Evolutionary conservation across 2,888 invertebrate genomes (phyloP).

Genomic region (Diabrotica balteata): DNA sequence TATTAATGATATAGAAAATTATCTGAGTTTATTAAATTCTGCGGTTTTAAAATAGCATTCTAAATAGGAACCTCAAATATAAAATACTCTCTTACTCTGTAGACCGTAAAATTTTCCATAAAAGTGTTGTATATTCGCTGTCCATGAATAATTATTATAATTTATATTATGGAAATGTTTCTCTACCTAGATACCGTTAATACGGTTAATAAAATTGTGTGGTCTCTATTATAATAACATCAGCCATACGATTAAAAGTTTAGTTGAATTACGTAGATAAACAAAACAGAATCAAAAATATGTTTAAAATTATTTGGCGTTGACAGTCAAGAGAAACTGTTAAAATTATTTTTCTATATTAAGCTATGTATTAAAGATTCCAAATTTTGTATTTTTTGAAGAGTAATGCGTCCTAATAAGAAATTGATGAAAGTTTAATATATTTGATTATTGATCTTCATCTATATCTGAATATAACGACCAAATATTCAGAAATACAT

Average conservation of each 20-base stretch:
- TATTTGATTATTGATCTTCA: too few species aligned
- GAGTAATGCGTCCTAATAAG: too few species aligned
- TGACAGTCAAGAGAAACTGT: too few species aligned
- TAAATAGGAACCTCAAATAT: slow-evolving; percentile 24
- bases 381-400: too few species aligned
- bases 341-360: too few species aligned
- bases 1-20: slow-evolving; percentile 14
- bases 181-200: slow-evolving; percentile 25
- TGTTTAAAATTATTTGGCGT: too few species aligned
- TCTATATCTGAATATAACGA: too few species aligned
- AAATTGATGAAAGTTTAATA: too few species aligned
- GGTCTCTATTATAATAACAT: slow-evolving; percentile 20
- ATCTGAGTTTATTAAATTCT: slow-evolving; percentile 21
- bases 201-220: slow-evolving; percentile 29
- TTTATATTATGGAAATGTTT: slow-evolving; percentile 26
- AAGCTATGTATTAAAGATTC: too few species aligned
- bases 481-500: too few species aligned
- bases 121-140: slow-evolving; percentile 23
- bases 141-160: slow-evolving; percentile 29
- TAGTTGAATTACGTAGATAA: too few species aligned
- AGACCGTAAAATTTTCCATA: slow-evolving; percentile 26
- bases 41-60: slow-evolving; percentile 23
- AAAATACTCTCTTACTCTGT: slow-evolving; percentile 17
- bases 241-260: slow-evolving; percentile 11
- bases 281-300: too few species aligned